Evolutionary conservation across 2,113 vertebrate species (phyloP).

Genomic region (Plestiodon gilberti): DNA sequence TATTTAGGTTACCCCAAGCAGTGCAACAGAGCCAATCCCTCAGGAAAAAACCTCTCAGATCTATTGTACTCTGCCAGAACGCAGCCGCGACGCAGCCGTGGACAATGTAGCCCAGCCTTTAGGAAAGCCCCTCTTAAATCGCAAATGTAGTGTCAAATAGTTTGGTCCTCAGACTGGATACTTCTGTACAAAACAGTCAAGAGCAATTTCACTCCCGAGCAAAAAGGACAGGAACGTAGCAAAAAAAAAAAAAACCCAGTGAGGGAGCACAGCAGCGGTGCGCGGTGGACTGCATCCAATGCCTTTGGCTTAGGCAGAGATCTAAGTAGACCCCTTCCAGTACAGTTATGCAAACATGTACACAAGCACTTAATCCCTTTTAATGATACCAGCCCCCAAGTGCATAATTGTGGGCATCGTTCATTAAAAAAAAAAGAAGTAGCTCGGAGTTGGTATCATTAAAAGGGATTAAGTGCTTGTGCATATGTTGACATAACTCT

Average conservation of each 20-base stretch:
- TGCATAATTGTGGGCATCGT: conserved; percentile 11
- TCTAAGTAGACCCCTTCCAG: conserved; percentile 40
- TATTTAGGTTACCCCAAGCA: too few species aligned
- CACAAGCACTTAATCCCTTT: conserved; percentile 44
- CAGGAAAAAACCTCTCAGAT: not conserved
- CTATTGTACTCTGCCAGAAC: too few species aligned
- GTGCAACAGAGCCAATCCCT: too few species aligned
- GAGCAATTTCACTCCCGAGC: not conserved
- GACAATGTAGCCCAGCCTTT: too few species aligned
- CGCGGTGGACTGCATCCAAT: not conserved
- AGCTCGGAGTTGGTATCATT: conserved; percentile 38
- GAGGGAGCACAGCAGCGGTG: not conserved
- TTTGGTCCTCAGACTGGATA: not conserved
- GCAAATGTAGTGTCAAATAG: too few species aligned
- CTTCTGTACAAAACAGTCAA: not conserved
- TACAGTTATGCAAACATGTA: conserved; percentile 54
- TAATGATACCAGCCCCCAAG: conserved; percentile 43
- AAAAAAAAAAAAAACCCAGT: not conserved
- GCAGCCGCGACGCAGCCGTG: too few species aligned
- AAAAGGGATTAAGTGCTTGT: conserved; percentile 45
- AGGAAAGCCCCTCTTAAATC: too few species aligned
- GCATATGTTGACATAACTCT: conserved; percentile 52
- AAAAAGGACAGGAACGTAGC: not conserved
- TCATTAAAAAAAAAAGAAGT: not conserved
- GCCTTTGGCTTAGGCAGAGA: conserved; percentile 44